Percentiles rank a stretch among this genome's conserved stretches.
Evolutionary conservation across 2,113 vertebrate species (phyloP).

Genomic region (Apaloderma vittatum): DNA sequence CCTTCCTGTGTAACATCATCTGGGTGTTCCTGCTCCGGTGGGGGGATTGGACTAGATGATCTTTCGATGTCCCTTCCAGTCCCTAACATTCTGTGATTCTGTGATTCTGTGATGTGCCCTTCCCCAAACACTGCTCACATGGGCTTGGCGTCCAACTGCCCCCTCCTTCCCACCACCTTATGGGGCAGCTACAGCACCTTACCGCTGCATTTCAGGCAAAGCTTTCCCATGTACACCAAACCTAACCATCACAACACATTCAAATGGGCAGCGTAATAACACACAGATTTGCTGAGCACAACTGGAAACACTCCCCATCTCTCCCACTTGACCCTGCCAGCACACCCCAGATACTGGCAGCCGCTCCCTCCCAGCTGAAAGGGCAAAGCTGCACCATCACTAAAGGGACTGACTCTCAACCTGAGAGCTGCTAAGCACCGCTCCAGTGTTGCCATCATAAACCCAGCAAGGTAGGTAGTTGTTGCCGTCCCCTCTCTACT

Average conservation of each 20-base stretch:
- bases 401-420: neutral
- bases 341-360: neutral
- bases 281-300: neutral
- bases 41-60: no score
- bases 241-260: neutral
- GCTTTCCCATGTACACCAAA: neutral
- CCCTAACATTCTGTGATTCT: no score
- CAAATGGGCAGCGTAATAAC: fast-evolving
- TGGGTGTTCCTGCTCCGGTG: no score
- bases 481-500: neutral
- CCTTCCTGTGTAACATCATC: no score
- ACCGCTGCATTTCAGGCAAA: fast-evolving
- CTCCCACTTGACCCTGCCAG: neutral
- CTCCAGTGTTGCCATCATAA: neutral
- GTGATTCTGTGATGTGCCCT: no score
- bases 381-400: neutral
- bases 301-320: neutral
- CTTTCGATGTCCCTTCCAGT: no score
- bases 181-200: neutral
- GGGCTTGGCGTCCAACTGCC: neutral
- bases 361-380: neutral
- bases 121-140: neutral
- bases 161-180: neutral
- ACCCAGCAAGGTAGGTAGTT: neutral
- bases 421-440: neutral